phyloP scores from a whole-genome alignment of 2,113 vertebrate genomes.

The Heterotilapia buettikoferi region DNA sequence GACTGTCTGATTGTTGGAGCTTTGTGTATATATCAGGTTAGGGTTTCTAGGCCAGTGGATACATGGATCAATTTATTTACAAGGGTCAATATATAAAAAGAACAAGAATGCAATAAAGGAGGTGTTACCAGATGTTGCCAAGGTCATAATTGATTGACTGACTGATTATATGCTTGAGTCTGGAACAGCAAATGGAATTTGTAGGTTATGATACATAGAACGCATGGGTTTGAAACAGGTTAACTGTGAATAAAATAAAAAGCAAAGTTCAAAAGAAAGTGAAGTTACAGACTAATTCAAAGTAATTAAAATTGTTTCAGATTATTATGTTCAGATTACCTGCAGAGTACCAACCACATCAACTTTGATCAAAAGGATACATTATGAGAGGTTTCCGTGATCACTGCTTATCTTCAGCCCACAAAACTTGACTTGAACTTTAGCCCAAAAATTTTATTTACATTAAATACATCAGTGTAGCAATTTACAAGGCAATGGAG shows the following conservation, averaged over 20 bases:
- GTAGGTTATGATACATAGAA: neutral
- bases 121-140: neutral
- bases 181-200: neutral
- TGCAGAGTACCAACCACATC: neutral
- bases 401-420: neutral
- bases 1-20: neutral
- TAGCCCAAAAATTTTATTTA: rapidly evolving
- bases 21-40: neutral
- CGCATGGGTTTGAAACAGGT: neutral
- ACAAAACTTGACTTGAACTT: neutral
- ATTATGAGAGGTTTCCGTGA: rapidly evolving
- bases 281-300: neutral
- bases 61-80: neutral
- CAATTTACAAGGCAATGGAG: neutral
- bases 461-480: neutral
- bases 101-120: neutral
- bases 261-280: rapidly evolving
- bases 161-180: neutral
- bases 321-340: neutral
- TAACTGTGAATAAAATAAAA: neutral
- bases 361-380: neutral
- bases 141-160: neutral
- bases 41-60: neutral
- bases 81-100: neutral
- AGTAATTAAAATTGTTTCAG: neutral